A percentile compares a stretch with the other conserved stretches of the same genome.
Conservation (phyloP, 2,113 vertebrate genomes). For the Pelobates fuscus region DNA sequence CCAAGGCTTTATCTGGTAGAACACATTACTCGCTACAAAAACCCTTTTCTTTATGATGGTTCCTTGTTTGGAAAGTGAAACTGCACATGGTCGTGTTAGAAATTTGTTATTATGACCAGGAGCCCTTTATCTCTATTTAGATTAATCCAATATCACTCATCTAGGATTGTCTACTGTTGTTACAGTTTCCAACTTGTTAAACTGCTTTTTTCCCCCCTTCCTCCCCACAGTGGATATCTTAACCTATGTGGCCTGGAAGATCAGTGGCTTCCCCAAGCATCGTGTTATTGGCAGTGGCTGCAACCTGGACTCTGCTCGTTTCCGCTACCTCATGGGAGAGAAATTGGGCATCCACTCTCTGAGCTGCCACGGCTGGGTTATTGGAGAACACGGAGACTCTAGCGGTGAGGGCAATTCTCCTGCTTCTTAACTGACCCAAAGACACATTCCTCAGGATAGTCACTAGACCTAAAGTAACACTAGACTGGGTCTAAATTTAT, state of each 20-base stretch:
- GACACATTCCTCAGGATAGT: background rate
- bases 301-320: slow-evolving; percentile 94
- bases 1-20: no score
- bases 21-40: no score
- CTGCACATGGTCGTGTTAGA: no score
- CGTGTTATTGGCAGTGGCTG: slow-evolving; percentile 94
- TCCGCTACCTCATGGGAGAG: slow-evolving; percentile 93
- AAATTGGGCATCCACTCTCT: slow-evolving; percentile 84
- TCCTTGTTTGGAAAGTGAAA: no score
- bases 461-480: slow-evolving; percentile 52
- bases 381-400: slow-evolving; percentile 94
- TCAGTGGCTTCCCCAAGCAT: slow-evolving; percentile 93
- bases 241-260: slow-evolving; percentile 98
- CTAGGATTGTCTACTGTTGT: no score
- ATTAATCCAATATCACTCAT: no score
- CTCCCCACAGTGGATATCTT: slow-evolving; percentile 96
- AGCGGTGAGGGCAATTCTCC: slow-evolving; percentile 77
- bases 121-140: no score
- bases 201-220: no score
- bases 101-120: no score
- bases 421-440: background rate
- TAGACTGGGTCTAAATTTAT: slow-evolving; percentile 64
- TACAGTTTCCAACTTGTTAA: no score
- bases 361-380: slow-evolving; percentile 93
- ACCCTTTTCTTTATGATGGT: no score